These are phyloP conservation scores for Cheilosia vernalis DNA, from an alignment of 2,888 invertebrate genomes.

Conservation along the genomic window DNA sequence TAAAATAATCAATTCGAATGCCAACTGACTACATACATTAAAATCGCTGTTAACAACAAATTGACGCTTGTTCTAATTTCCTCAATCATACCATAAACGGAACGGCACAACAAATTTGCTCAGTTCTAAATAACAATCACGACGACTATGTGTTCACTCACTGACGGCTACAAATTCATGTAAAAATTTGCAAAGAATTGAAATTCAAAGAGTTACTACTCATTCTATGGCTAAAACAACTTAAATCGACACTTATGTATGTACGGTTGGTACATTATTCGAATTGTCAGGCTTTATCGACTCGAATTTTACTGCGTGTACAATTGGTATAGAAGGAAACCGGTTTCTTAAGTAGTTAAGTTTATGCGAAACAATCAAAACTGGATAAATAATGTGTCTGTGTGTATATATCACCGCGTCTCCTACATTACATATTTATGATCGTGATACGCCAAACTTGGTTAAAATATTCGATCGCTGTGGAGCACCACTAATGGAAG, in stretches of 20 bases:
- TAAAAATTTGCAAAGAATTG: not conserved
- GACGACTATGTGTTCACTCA: not conserved
- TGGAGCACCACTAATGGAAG: not conserved
- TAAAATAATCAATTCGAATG: no score
- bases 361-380: constrained; percentile 28
- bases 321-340: constrained; percentile 18
- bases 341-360: constrained; percentile 19
- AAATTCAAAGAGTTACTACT: constrained; percentile 10
- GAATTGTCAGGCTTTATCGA: constrained; percentile 18
- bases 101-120: not conserved
- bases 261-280: not conserved
- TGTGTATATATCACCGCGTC: not conserved
- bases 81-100: not conserved
- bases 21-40: no score
- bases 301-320: constrained; percentile 18
- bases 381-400: constrained; percentile 11
- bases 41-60: not conserved
- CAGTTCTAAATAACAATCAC: constrained; percentile 4
- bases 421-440: constrained; percentile 23
- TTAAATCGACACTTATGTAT: no score
- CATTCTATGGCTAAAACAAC: no score
- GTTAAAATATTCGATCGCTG: constrained; percentile 26
- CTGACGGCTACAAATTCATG: not conserved
- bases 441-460: constrained; percentile 6
- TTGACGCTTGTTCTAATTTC: constrained; percentile 1